Evolutionary conservation across 2,888 invertebrate genomes (phyloP), one percentile per base, ranked within the genome.

Genomic region (Stegana nigrithorax): DNA sequence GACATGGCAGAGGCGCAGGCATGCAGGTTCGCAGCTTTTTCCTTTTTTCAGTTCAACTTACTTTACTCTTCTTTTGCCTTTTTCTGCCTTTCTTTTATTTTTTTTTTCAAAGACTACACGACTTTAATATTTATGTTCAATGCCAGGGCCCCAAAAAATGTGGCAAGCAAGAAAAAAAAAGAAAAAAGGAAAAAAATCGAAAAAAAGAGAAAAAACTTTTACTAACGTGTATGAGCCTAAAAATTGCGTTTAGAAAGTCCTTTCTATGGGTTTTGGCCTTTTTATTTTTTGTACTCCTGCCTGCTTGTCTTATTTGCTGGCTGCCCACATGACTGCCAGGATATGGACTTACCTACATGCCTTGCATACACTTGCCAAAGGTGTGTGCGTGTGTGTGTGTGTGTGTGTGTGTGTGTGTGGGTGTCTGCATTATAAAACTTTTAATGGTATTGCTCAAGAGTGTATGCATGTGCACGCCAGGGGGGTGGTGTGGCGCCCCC

Each of bases 371-470:
- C 5, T 5, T 2, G 12, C 3, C 2, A n/a, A 32, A 32, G 2
- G 2, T 32, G 12, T 32, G 10, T 39, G 39, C 39, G 4, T 39
- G 39, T 10, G 17, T 14, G 14, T 39, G 14, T 39, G 39, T 8
- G n/a, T 36, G 36, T 29, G 36, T 36, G 36, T 36, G 36, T 36
- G 36, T 36, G 12, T 39, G 14, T 39, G 78, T 75, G 76, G 78
- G 78, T 76, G 74, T 76, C 76, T 76, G 78, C 78, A 76, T 76
- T 75, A 75, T 75, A 73, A 76, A 77, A 77, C 67, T 79, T 77
- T 78, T 81, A 81, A 81, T 81, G 80, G 81, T 73, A 72, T 69
- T 67, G 65, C 44, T 55, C 29, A 23, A 47, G 23, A 25, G 10
- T 27, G 26, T 45, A 57, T 26, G 50, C 2, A 26, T 42, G 17